phyloP scores from a whole-genome alignment of 1,140 invertebrate genomes.

The Batillaria attramentaria region DNA sequence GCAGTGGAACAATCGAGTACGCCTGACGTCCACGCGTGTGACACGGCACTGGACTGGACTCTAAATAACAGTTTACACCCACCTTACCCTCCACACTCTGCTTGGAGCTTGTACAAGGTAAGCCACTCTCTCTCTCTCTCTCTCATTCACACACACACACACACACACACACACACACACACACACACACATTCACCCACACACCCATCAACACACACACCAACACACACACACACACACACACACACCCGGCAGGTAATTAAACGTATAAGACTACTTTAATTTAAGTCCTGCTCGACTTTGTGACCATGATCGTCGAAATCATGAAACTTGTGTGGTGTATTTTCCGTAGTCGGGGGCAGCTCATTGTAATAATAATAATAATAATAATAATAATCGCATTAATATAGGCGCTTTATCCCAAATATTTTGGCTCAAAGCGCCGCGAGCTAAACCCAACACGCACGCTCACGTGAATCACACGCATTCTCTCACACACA shows the following conservation, averaged over 20 bases:
- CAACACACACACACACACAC: neutral
- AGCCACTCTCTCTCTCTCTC: neutral
- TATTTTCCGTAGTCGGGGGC: neutral
- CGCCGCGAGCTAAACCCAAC: too few relatives aligned
- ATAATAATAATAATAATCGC: too few relatives aligned
- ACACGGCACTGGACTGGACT: too few relatives aligned
- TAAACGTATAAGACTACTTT: neutral
- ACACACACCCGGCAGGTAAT: neutral
- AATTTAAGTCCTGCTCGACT: neutral
- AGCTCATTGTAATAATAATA: neutral
- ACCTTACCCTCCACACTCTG: neutral
- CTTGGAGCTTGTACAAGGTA: neutral
- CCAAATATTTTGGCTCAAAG: too few relatives aligned
- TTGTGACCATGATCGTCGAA: neutral
- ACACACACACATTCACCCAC: slow-evolving; percentile 1
- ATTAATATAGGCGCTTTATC: too few relatives aligned
- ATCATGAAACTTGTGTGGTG: neutral
- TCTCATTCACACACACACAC: neutral
- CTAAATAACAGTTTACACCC: too few relatives aligned
- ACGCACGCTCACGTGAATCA: too few relatives aligned
- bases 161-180: neutral
- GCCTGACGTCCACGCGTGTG: too few relatives aligned
- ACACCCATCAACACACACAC: neutral
- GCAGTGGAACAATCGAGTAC: too few relatives aligned
- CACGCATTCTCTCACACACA: too few relatives aligned